Conservation (phyloP, 2,888 invertebrate genomes). For the Mythimna loreyi region DNA sequence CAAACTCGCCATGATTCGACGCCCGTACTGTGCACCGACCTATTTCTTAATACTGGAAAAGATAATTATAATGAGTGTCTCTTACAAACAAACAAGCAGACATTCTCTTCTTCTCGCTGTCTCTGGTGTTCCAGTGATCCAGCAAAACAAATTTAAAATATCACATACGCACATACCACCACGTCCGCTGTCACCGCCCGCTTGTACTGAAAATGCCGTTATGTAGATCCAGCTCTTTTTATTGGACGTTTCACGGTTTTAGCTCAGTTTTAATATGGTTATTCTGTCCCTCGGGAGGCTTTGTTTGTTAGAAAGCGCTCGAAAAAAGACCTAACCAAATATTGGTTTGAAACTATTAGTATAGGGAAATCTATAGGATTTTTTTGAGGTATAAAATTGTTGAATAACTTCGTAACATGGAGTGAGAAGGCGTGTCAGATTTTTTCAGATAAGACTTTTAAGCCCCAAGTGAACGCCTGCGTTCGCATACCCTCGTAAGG, state of each 20-base stretch:
- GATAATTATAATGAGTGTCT: too few species aligned
- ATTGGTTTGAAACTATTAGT: slow-evolving; percentile 13
- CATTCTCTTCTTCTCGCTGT: background rate
- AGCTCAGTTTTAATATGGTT: slow-evolving; percentile 19
- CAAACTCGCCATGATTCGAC: too few species aligned
- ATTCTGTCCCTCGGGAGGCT: background rate
- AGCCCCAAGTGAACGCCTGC: too few species aligned
- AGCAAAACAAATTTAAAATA: slow-evolving; percentile 48
- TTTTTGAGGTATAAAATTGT: background rate
- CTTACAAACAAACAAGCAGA: too few species aligned
- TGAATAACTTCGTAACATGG: too few species aligned
- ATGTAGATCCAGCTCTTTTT: slow-evolving; percentile 20
- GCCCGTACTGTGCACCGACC: too few species aligned
- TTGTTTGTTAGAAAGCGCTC: slow-evolving; percentile 15
- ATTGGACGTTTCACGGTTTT: slow-evolving; percentile 24
- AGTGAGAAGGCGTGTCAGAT: too few species aligned
- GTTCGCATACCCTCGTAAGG: too few species aligned
- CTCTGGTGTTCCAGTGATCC: background rate
- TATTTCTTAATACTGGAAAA: too few species aligned
- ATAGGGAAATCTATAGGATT: background rate
- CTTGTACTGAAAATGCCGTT: slow-evolving; percentile 33
- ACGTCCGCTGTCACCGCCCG: slow-evolving; percentile 5
- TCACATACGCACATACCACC: slow-evolving; percentile 10
- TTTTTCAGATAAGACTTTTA: too few species aligned
- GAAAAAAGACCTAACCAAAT: slow-evolving; percentile 14